phyloP scores from a whole-genome alignment of 2,888 invertebrate genomes.

The Cantharis lateralis region DNA sequence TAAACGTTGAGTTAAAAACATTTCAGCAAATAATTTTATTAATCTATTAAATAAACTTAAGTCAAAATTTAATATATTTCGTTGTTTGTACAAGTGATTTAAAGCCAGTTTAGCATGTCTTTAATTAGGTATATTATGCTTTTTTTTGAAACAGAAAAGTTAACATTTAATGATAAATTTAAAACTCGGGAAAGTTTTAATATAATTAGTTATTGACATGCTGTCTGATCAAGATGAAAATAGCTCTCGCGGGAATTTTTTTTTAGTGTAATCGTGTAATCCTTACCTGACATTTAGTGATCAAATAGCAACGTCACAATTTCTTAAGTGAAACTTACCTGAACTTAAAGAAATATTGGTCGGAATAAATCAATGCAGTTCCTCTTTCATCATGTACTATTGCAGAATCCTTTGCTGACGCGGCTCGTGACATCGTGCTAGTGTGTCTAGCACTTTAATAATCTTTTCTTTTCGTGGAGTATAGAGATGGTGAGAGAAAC shows the following conservation, averaged over 20 bases:
- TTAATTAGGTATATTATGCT: neutral
- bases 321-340: neutral
- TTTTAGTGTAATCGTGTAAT: neutral
- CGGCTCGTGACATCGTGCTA: too few species aligned
- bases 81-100: neutral
- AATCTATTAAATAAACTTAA: neutral
- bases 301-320: too few species aligned
- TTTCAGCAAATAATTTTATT: neutral
- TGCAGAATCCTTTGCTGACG: too few species aligned
- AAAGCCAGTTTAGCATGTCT: neutral
- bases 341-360: neutral
- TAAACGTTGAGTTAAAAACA: neutral
- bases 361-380: too few species aligned
- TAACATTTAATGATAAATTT: neutral
- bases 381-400: too few species aligned
- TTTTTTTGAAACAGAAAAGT: neutral
- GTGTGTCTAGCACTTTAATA: too few species aligned
- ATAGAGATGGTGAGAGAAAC: too few species aligned
- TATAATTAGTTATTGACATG: neutral
- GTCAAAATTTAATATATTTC: neutral
- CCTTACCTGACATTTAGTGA: neutral
- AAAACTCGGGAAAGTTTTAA: neutral
- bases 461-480: too few species aligned
- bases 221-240: too few species aligned
- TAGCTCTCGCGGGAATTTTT: neutral